Base-by-base conservation (phyloP, 2,888 invertebrate genomes). In the Chloroclysta siterata region DNA sequence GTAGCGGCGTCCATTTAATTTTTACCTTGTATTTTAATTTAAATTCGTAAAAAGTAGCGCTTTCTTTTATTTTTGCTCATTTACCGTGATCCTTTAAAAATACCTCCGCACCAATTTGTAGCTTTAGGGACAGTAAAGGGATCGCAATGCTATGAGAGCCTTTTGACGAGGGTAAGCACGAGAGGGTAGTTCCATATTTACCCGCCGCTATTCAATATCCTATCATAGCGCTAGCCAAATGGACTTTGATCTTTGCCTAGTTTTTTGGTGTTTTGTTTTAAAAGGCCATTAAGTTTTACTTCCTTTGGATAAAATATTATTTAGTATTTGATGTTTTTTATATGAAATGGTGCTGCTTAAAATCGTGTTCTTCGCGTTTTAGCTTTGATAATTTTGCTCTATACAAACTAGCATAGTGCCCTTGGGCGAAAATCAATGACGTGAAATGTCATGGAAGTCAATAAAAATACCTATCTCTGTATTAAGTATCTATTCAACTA, bases 131-230 rank as follows among this genome's bases (percentile, higher is more conserved):
- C 61, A 65, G 54, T 61, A 68, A 71, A 61, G 60, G 60, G 65
- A 65, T 63, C 56, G 67, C 60, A 63, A 68, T 68, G 64, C 65
- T 60, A 63, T 64, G 64, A 69, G 66, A 66, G 68, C 57, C 59
- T 66, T 60, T 68, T 72, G 72, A 72, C 68, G 63, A 72, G 72
- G 72, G 72, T 70, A 58, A 58, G 53, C 46, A 15, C 56, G 48
- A 22, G 50, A 53, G 54, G 56, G 63, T 59, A 68, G 68, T 68
- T 63, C 63, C 14, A 60, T 59, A 53, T 64, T 65, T 65, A 64
- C 64, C 64, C 67, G 65, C 63, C 62, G 60, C 63, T 63, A 72
- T 72, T 72, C 68, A 67, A 72, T 72, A 69, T 69, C 68, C 63
- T 62, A 68, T 69, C 64, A 72, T 66, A 72, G 69, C 67, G 64